Conservation (phyloP, 1,140 invertebrate species). For the Drosophila paulistorum region DNA sequence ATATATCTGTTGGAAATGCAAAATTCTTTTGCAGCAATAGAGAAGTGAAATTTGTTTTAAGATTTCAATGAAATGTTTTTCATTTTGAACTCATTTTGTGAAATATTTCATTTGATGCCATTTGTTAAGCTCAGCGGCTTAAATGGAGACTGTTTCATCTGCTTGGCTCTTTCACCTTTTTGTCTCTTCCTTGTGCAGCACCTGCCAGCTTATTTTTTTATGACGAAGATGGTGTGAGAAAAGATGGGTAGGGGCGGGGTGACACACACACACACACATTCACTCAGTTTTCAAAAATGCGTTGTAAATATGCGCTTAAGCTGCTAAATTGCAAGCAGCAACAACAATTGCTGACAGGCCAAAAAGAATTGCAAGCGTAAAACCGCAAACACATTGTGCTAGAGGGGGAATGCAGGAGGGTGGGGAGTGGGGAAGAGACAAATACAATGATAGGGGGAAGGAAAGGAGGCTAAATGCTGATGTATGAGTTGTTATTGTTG, state of each 20-base stretch:
- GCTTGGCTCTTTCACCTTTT: constrained; percentile 35
- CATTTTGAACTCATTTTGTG: constrained; percentile 4
- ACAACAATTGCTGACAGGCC: constrained; percentile 68
- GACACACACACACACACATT: constrained; percentile 39
- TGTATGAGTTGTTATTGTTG: constrained; percentile 64
- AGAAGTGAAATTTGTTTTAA: too few relatives aligned
- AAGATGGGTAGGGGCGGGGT: background rate
- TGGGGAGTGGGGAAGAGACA: constrained; percentile 25
- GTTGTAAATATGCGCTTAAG: constrained; percentile 77
- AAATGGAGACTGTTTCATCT: constrained; percentile 36
- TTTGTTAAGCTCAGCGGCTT: constrained; percentile 32
- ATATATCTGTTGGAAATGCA: too few relatives aligned
- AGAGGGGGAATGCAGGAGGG: background rate
- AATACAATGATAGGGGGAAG: constrained; percentile 12
- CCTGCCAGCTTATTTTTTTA: constrained; percentile 66
- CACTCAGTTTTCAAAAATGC: constrained; percentile 55
- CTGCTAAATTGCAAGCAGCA: constrained; percentile 69
- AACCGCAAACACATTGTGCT: constrained; percentile 56
- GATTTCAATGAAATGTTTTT: background rate
- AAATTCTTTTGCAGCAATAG: too few relatives aligned
- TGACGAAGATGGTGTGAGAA: constrained; percentile 22
- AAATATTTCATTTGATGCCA: constrained; percentile 15
- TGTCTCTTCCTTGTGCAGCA: constrained; percentile 37
- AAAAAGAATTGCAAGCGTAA: constrained; percentile 70
- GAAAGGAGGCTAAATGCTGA: constrained; percentile 69